Evolutionary conservation across 2,888 invertebrate genomes (phyloP).

Genomic region (Hesperia comma): DNA sequence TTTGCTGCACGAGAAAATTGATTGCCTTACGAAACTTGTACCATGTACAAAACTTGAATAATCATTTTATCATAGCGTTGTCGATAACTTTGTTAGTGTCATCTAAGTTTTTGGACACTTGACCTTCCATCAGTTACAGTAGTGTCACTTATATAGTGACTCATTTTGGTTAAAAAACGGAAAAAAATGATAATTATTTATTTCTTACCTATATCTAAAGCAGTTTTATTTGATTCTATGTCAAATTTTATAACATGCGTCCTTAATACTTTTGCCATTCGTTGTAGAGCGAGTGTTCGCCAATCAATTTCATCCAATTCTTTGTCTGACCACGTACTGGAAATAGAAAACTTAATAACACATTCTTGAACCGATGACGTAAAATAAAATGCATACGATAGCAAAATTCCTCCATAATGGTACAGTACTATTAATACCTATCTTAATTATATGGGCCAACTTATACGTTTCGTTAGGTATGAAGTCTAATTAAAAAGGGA

Average conservation of each 20-base stretch:
- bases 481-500: no score
- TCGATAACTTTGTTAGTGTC: no score
- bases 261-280: conserved; percentile 83
- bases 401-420: neutral
- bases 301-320: conserved; percentile 79
- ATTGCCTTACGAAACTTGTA: no score
- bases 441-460: no score
- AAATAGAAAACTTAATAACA: conserved; percentile 20
- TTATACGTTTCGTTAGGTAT: no score
- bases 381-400: neutral
- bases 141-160: no score
- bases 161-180: neutral
- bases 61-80: no score
- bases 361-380: neutral
- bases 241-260: conserved; percentile 88
- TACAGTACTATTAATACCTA: no score
- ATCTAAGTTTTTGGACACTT: no score
- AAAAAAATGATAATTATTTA: conserved; percentile 1
- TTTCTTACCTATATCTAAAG: conserved; percentile 67
- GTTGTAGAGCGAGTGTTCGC: conserved; percentile 84
- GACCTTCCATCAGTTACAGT: no score
- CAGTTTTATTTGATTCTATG: conserved; percentile 67
- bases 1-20: no score
- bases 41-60: no score
- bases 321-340: conserved; percentile 71